Evolutionary conservation across 2,113 vertebrate species (phyloP).

Genomic region (Tychaedon coryphoeus): DNA sequence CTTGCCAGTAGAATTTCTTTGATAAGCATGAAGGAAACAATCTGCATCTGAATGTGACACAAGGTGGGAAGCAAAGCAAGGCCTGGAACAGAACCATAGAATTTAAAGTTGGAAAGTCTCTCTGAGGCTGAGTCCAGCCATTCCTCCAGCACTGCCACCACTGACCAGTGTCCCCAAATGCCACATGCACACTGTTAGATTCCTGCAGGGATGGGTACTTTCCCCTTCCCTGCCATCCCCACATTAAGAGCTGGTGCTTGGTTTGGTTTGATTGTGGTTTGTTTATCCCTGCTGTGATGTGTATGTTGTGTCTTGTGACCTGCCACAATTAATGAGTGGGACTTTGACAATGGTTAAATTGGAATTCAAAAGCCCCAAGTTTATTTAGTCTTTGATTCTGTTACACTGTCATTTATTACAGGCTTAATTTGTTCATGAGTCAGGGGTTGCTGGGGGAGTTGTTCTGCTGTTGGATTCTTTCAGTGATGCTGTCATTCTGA

Average conservation of each 20-base stretch:
- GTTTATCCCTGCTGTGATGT: background rate
- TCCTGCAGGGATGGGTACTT: background rate
- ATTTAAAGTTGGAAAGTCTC: background rate
- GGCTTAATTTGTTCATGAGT: background rate
- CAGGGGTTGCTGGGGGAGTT: background rate
- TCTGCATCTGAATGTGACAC: background rate
- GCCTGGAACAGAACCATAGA: background rate
- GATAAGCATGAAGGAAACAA: background rate
- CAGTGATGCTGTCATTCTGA: background rate
- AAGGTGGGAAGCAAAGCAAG: background rate
- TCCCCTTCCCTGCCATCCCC: background rate
- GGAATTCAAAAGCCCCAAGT: background rate
- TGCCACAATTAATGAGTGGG: background rate
- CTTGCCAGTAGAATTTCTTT: background rate
- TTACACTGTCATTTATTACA: background rate
- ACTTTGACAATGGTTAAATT: background rate
- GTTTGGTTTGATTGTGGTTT: background rate
- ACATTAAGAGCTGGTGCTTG: background rate
- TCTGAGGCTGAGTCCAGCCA: background rate
- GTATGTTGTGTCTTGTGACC: background rate
- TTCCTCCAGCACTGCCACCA: background rate
- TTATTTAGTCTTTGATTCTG: background rate
- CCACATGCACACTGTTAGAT: background rate
- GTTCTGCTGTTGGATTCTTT: background rate
- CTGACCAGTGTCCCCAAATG: background rate